Evolutionary conservation across 1,140 invertebrate species (phyloP), one percentile per base, ranked within the genome.

Genomic region (Drosophila baimaii): DNA sequence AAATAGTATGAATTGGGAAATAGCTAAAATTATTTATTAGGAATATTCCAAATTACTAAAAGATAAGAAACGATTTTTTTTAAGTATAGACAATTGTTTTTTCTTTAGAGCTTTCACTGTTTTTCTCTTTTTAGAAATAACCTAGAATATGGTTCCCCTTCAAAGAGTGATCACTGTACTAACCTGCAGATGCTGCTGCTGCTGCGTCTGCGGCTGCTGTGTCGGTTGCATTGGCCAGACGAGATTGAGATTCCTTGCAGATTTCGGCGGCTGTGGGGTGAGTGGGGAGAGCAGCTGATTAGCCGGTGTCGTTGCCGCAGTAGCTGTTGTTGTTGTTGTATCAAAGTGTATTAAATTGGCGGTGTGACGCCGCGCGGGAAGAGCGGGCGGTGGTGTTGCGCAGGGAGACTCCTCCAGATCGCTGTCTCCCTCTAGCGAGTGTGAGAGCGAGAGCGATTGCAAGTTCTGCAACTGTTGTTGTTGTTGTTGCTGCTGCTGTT

Each of bases 331-430:
- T 62, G 57, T 23, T 54, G 58, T n/a, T 44, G 64, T 13, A 21
- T 52, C 58, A 41, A 88, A 82, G 75, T 79, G 83, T 76, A 77
- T 69, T 65, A 86, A 49, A 54, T 62, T 81, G 74, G 63, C 75
- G 47, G 81, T 89, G 62, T 77, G 70, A 72, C 88, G 89, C 33
- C 88, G 79, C 19, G 82, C 88, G 10, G 89, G 88, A 27, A 90
- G 59, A 46, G 86, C 86, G 33, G 85, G 84, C 23, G 85, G 85
- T 39, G 78, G 86, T 19, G 81, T 66, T 15, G 69, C 71, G 47
- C 81, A 84, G 58, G 71, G 66, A 21, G 66, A 72, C 27, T 77
- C 66, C 68, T 39, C 49, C 49, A 52, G 35, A 44, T 52, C 72
- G 52, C 23, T 27, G 19, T 55, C 72, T 46, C 56, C 23, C 43